Conservation (phyloP, 2,888 invertebrate species). For the Tupiocoris notatus region DNA sequence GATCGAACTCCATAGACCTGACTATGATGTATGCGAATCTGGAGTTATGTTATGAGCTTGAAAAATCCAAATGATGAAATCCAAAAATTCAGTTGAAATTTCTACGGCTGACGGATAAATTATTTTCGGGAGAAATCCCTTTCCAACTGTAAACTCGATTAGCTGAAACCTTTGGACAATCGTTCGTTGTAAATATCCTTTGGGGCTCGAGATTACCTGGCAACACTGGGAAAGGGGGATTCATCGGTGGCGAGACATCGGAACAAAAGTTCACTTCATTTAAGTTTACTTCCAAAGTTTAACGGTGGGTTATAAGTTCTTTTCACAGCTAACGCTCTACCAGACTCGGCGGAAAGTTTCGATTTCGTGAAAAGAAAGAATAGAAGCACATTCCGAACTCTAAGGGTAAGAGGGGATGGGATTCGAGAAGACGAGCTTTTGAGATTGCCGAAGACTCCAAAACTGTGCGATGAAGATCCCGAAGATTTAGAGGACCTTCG, state of each 20-base stretch:
- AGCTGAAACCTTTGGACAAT: not conserved
- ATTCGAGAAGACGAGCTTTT: not conserved
- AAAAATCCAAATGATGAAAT: too few relatives aligned
- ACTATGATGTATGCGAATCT: too few relatives aligned
- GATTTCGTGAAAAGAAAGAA: not conserved
- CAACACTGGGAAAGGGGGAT: not conserved
- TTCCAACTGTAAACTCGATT: not conserved
- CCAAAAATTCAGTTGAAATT: too few relatives aligned
- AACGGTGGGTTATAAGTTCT: not conserved
- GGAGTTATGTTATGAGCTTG: too few relatives aligned
- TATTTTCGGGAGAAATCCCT: too few relatives aligned
- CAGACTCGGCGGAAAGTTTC: not conserved
- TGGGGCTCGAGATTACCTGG: not conserved
- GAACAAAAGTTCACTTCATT: not conserved
- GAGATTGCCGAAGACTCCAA: not conserved
- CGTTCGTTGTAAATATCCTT: not conserved
- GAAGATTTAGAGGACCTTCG: not conserved
- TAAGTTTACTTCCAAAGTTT: not conserved
- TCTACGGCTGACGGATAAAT: too few relatives aligned
- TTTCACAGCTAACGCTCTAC: not conserved
- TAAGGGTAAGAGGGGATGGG: too few relatives aligned
- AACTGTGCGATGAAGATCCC: not conserved
- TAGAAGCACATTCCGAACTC: not conserved
- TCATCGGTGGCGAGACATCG: not conserved
- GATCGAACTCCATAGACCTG: too few relatives aligned